Percentiles rank a stretch among this genome's conserved stretches.
These are phyloP conservation scores for Podabrus alpinus DNA, from an alignment of 2,888 invertebrate species.

Conservation along the genomic window DNA sequence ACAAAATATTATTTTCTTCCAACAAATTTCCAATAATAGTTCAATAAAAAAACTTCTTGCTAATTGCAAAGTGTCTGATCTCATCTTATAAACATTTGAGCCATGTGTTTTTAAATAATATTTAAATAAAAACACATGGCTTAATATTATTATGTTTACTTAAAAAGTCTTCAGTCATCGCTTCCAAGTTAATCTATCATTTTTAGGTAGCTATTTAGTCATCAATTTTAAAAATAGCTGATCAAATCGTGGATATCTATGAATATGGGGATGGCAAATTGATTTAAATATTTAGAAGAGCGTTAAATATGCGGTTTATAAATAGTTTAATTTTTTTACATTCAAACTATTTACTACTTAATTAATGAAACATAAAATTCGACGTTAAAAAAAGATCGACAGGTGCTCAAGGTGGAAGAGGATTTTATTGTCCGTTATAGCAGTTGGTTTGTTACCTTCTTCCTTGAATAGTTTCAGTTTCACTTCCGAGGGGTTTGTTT, in stretches of 20 bases:
- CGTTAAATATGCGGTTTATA: not conserved
- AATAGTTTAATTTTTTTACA: not conserved
- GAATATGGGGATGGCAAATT: too few species aligned
- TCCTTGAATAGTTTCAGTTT: conserved; percentile 6
- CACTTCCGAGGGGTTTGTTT: not conserved
- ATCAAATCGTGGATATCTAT: too few species aligned
- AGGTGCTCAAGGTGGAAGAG: conserved; percentile 21
- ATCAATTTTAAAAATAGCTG: not conserved
- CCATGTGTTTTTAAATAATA: conserved; percentile 9
- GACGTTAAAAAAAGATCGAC: conserved; percentile 10
- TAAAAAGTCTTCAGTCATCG: not conserved
- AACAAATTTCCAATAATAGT: not conserved
- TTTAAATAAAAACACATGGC: not conserved
- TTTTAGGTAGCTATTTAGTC: not conserved
- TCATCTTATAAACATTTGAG: conserved; percentile 13
- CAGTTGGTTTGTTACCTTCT: conserved; percentile 19
- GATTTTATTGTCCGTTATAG: conserved; percentile 16
- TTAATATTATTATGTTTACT: not conserved
- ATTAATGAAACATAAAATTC: conserved; percentile 13
- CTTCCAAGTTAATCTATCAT: not conserved
- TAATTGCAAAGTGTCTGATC: not conserved
- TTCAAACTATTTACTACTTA: not conserved
- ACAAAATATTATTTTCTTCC: not conserved
- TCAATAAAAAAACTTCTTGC: not conserved
- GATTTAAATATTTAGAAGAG: not conserved